Evolutionary conservation across 2,888 invertebrate genomes (phyloP).

Genomic region (Cryptocheilus praepositus): DNA sequence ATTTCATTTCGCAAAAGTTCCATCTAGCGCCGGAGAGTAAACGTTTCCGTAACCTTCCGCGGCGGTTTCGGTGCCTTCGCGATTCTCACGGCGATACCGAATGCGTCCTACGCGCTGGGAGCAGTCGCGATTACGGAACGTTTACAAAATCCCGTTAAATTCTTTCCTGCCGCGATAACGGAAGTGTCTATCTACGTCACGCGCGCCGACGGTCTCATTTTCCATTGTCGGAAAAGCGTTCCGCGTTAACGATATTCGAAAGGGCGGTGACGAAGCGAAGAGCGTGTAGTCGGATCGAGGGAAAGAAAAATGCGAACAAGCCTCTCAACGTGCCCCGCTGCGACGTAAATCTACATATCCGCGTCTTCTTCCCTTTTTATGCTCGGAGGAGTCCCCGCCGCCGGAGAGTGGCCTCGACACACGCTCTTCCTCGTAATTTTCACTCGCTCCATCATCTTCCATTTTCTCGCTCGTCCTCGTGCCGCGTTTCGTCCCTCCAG

Average conservation of each 20-base stretch:
- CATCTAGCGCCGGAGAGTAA: slow-evolving; percentile 45
- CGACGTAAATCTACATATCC: slow-evolving; percentile 2
- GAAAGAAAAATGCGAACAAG: not conserved
- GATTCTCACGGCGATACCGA: not conserved
- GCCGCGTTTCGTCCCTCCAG: not conserved
- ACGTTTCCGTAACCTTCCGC: slow-evolving; percentile 7
- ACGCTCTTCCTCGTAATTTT: no score
- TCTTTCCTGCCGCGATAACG: not conserved
- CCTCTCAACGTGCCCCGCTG: not conserved
- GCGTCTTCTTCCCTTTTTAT: slow-evolving; percentile 3
- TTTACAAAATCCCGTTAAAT: not conserved
- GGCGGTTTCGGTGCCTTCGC: not conserved
- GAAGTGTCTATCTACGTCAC: not conserved
- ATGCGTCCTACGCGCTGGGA: not conserved
- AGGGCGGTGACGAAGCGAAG: no score
- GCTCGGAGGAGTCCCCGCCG: no score
- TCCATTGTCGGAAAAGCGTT: not conserved
- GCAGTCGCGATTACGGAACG: slow-evolving; percentile 5
- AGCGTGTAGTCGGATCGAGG: not conserved
- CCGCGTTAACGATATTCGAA: slow-evolving; percentile 3
- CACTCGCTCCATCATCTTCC: not conserved
- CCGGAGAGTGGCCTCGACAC: no score
- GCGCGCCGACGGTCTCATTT: not conserved
- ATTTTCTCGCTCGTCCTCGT: not conserved
- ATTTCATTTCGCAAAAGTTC: slow-evolving; percentile 61